Conservation (phyloP, 2,113 vertebrate species). For the Dicaeum eximium region DNA sequence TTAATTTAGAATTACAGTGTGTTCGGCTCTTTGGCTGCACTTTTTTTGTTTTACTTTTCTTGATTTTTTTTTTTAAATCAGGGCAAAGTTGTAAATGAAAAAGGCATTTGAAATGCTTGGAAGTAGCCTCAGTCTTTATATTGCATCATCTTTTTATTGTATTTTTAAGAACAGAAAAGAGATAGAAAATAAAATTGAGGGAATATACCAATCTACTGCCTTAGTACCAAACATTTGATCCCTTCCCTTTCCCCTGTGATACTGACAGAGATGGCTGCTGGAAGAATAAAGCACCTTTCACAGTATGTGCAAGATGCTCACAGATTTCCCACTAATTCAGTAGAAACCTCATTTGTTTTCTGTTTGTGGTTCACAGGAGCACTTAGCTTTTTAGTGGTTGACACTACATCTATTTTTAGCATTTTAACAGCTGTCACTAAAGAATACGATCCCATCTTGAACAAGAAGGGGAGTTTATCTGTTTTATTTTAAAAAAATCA, state of each 20-base stretch:
- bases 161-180: neutral
- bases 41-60: neutral
- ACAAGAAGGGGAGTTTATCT: slow-evolving; percentile 36
- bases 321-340: slow-evolving; percentile 36
- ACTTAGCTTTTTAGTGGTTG: slow-evolving; percentile 68
- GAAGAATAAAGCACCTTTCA: slow-evolving; percentile 21
- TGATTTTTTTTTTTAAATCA: neutral
- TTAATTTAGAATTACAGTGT: neutral
- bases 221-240: neutral
- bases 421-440: slow-evolving; percentile 78
- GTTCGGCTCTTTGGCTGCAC: neutral
- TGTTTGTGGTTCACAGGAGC: slow-evolving; percentile 62
- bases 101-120: neutral
- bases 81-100: neutral
- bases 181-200: neutral
- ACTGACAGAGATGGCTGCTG: neutral
- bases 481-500: slow-evolving; percentile 51
- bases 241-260: neutral
- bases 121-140: neutral
- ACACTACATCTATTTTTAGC: slow-evolving; percentile 70
- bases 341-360: slow-evolving; percentile 64
- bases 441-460: slow-evolving; percentile 69
- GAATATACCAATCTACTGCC: neutral
- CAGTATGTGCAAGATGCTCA: neutral
- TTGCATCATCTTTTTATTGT: neutral